Conservation (phyloP, 1,140 invertebrate genomes). For the Micrasema longulum region DNA sequence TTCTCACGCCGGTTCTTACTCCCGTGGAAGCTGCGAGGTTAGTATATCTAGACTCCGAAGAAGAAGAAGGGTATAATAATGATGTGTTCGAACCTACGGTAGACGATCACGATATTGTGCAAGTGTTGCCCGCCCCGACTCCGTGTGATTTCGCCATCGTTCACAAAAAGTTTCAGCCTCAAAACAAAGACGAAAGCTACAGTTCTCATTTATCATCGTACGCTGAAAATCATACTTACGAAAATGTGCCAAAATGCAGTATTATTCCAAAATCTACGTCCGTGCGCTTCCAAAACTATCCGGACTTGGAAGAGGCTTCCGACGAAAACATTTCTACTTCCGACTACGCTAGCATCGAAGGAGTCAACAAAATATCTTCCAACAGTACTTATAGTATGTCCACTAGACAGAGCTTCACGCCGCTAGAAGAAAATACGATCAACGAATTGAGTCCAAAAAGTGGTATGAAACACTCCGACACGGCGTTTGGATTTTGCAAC, state of each 20-base stretch:
- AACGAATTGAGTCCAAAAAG: conserved; percentile 25
- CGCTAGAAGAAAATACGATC: conserved; percentile 59
- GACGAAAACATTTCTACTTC: conserved; percentile 76
- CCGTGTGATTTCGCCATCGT: conserved; percentile 56
- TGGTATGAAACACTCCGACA: conserved; percentile 59
- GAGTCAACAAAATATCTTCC: conserved; percentile 69
- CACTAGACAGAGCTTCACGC: conserved; percentile 56
- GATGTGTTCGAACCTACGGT: conserved; percentile 54
- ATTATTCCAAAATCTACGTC: conserved; percentile 75
- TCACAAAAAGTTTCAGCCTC: conserved; percentile 66
- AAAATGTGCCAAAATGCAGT: conserved; percentile 70
- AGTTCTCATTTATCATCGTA: conserved; percentile 67
- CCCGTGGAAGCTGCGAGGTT: conserved; percentile 77
- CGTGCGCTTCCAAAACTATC: conserved; percentile 68
- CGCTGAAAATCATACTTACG: conserved; percentile 68
- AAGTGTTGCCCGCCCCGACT: conserved; percentile 54
- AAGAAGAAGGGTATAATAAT: conserved; percentile 70
- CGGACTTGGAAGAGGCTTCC: conserved; percentile 70
- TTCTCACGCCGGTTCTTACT: conserved; percentile 75
- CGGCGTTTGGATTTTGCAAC: conserved; percentile 77
- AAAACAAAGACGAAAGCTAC: conserved; percentile 69
- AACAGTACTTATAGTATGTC: conserved; percentile 66
- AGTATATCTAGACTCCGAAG: conserved; percentile 78
- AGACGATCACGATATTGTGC: conserved; percentile 51
- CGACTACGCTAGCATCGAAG: conserved; percentile 82